phyloP scores from a whole-genome alignment of 1,140 invertebrate genomes.

The Schlechtendalia chinensis region DNA sequence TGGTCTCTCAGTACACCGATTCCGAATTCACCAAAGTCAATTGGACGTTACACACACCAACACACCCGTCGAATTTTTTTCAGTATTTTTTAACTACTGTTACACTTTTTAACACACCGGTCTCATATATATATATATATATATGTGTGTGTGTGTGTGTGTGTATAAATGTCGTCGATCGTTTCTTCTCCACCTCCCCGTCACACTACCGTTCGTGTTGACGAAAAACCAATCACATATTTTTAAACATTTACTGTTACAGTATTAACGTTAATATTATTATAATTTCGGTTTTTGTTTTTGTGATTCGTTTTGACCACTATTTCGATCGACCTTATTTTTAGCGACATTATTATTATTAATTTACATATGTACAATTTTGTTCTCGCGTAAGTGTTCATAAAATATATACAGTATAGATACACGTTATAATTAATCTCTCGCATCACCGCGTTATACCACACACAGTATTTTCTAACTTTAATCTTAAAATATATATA shows the following conservation, averaged over 20 bases:
- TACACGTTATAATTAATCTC: too few relatives aligned
- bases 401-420: neutral
- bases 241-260: neutral
- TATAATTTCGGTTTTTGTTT: neutral
- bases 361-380: neutral
- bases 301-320: too few relatives aligned
- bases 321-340: neutral
- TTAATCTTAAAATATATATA: neutral
- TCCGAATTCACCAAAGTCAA: constrained; percentile 38
- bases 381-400: too few relatives aligned
- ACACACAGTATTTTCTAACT: constrained; percentile 1
- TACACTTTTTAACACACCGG: constrained; percentile 7
- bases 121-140: too few relatives aligned
- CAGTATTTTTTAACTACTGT: constrained; percentile 3
- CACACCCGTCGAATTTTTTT: constrained; percentile 30
- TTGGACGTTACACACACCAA: neutral
- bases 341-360: neutral
- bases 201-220: neutral
- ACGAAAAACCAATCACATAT: neutral
- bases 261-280: constrained; percentile 19
- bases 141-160: too few relatives aligned
- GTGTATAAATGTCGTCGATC: neutral
- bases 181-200: too few relatives aligned
- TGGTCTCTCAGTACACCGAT: neutral
- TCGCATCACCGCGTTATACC: neutral